phyloP scores from a whole-genome alignment of 2,797 vertebrate species.

The Ambastaia sidthimunki region DNA sequence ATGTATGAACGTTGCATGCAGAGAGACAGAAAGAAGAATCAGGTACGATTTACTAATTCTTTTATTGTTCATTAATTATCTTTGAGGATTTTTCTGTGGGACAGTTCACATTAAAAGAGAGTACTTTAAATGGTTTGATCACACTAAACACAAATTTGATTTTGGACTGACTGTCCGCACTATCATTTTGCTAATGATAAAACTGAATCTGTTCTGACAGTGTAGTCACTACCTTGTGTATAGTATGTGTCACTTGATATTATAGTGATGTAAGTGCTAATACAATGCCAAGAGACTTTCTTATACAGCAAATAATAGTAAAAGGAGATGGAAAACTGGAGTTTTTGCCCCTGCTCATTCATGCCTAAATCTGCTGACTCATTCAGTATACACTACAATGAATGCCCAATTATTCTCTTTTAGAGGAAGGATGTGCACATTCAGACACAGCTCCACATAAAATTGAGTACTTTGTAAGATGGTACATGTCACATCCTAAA shows the following conservation, averaged over 20 bases:
- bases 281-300: neutral
- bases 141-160: no score
- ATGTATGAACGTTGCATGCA: slow-evolving; percentile 44
- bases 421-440: no score
- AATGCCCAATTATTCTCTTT: no score
- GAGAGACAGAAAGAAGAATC: slow-evolving; percentile 40
- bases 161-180: no score
- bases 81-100: neutral
- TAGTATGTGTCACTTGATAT: neutral
- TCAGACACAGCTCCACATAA: no score
- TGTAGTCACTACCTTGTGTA: neutral
- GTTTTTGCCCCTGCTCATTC: no score
- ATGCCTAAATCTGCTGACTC: no score
- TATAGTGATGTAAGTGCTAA: neutral
- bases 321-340: neutral
- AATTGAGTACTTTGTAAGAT: no score
- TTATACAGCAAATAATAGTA: slow-evolving; percentile 7
- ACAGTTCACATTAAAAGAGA: neutral
- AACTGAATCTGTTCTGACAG: neutral
- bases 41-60: slow-evolving; percentile 35
- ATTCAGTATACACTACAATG: no score
- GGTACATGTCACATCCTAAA: no score
- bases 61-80: neutral
- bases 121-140: neutral
- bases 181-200: neutral